Base-by-base conservation (phyloP, 2,113 vertebrate genomes). In the Balaenoptera acutorostrata region DNA sequence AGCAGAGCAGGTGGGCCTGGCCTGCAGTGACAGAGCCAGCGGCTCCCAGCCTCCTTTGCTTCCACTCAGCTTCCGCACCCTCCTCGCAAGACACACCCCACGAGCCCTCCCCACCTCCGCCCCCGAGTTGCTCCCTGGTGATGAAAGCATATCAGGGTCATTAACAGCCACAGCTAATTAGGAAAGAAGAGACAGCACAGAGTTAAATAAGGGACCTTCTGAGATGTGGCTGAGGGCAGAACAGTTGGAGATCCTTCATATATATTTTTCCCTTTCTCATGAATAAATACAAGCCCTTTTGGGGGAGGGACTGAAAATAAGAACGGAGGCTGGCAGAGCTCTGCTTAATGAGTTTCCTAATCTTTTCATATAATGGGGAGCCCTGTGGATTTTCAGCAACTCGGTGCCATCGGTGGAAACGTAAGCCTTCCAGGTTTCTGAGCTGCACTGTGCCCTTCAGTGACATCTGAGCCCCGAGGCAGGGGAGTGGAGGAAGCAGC, bases 101-200 rank as follows among this genome's bases (percentile, higher is more conserved):
- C 5, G 14, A 81, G 71, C n/a, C 68, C 66, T 52, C 46, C 55
- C 29, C 2, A 6, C 71, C 25, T 39, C 39, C 0, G 0, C 74
- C 5, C 8, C 72, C 0, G 0, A 31, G 1, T 13, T 52, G 52
- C 61, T 92, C 0, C n/a, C 23, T 44, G 71, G 11, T 69, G 55
- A 82, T 23, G 93, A 41, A 46, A 89, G 72, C 59, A 1, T 5
- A 11, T 25, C 31, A n/a, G n/a, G 77, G 75, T 78, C 69, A 68
- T 77, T 31, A 64, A 41, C 36, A 72, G 61, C 36, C 74, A 2
- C 4, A 0, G n/a, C 61, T 72, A 27, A 80, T 39, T 23, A 46
- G 75, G 86, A 39, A 83, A 77, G 75, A 68, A 68, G 41, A 2
- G 4, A 4, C 68, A 0, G 20, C 52, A 31, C 71, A 7, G 49